Base-by-base conservation (phyloP, 2,797 vertebrate genomes). In the Oceanodroma leucorhoa region DNA sequence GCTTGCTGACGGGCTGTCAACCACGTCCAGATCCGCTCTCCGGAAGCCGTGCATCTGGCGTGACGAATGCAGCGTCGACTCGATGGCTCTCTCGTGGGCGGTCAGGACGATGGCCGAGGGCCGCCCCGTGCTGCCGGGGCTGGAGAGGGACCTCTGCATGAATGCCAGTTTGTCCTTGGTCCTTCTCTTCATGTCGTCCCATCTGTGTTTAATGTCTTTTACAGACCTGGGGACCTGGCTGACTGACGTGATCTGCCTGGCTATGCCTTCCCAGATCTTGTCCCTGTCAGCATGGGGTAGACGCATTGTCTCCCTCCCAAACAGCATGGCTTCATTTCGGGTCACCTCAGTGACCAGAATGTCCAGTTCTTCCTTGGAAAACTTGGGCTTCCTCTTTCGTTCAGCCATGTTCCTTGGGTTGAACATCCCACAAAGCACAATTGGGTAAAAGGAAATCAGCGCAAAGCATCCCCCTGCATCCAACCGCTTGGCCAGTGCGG, bases 291-390 rank as follows among this genome's bases (percentile, higher is more conserved):
- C 97, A 77, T 97, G 97, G 96, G 97, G 98, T 7, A 98, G 98
- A 88, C 97, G 96, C 90, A 98, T 46, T 65, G 97, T 98, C 91
- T 97, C 96, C 96, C 97, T 98, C 95, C 98, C 97, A 98, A 98
- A 98, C 93, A 98, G 98, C 92, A 97, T 82, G 18, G 97, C 97
- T 97, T 98, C 98, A 7, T 98, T 98, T 87, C 75, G 97, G 88
- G 98, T 98, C 98, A 98, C 98, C 96, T 98, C 98, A 10, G 97
- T 98, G 98, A 98, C 98, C 96, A 98, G 96, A 98, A 98, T 98
- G 97, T 98, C 97, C 98, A 98, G 97, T 93, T 98, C 98, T 94
- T 98, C 98, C 92, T 98, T 98, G 97, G 98, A 98, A 97, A 98
- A 98, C 94, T 98, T 98, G 95, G 98, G 98, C 95, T 98, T 98